phyloP scores from a whole-genome alignment of 2,888 invertebrate species.

The Ectropis crepuscularia region DNA sequence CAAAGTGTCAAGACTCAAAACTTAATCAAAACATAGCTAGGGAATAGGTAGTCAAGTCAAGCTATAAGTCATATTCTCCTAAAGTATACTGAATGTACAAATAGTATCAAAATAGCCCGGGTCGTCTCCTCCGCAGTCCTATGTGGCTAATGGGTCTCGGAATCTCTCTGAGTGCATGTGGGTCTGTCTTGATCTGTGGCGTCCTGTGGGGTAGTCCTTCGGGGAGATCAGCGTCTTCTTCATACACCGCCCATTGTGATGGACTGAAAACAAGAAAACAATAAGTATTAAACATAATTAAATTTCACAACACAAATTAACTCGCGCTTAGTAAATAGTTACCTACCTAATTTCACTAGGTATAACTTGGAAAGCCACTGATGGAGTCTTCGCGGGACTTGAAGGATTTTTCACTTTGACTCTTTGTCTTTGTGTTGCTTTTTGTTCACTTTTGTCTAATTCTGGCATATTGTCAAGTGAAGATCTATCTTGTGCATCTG shows the following conservation, averaged over 20 bases:
- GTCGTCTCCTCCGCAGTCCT: conserved; percentile 58
- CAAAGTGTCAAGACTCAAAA: too few relatives aligned
- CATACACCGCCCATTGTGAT: conserved; percentile 77
- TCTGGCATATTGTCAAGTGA: conserved; percentile 61
- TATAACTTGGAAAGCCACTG: conserved; percentile 78
- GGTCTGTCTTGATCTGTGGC: conserved; percentile 70
- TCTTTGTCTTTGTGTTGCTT: conserved; percentile 48
- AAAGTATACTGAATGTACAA: not conserved
- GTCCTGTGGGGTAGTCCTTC: conserved; percentile 63
- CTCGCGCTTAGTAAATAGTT: not conserved
- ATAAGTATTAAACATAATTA: not conserved
- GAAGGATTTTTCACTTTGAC: conserved; percentile 57
- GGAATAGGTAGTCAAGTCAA: not conserved
- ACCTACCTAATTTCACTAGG: conserved; percentile 80
- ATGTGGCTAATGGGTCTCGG: conserved; percentile 72
- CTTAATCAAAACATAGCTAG: too few relatives aligned
- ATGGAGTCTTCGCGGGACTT: conserved; percentile 68
- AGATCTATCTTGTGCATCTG: conserved; percentile 66
- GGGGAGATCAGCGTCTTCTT: conserved; percentile 68
- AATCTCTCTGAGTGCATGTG: conserved; percentile 72
- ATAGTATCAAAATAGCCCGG: conserved; percentile 47
- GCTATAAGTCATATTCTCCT: not conserved
- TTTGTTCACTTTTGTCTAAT: conserved; percentile 58
- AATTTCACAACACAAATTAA: not conserved
- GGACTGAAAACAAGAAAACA: conserved; percentile 63